Evolutionary conservation across 2,113 vertebrate genomes (phyloP).

Genomic region (Zosterops lateralis): DNA sequence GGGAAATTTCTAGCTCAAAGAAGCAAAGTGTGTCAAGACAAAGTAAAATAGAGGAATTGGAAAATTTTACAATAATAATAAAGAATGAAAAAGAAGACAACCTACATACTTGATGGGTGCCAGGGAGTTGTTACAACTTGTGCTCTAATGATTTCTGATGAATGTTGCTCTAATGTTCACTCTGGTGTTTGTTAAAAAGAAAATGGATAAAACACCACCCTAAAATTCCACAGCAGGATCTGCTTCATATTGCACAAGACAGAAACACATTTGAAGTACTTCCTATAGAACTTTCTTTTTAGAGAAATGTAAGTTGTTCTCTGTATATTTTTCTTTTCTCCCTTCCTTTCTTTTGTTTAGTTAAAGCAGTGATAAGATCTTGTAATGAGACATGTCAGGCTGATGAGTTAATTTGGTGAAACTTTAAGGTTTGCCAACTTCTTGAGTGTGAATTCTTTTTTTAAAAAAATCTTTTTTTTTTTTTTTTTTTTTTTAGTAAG

Average conservation of each 20-base stretch:
- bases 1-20: constrained; percentile 16
- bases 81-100: neutral
- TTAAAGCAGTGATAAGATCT: neutral
- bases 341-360: neutral
- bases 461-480: no score
- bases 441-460: neutral
- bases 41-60: constrained; percentile 31
- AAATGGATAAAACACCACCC: neutral
- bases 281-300: neutral
- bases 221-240: constrained; percentile 6
- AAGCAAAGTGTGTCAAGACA: neutral
- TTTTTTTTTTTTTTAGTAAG: neutral
- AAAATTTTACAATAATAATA: neutral
- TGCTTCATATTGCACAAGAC: neutral
- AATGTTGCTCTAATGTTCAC: constrained; percentile 33
- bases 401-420: constrained; percentile 25
- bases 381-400: neutral
- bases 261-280: neutral
- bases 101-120: neutral
- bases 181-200: constrained; percentile 17
- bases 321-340: neutral
- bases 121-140: constrained; percentile 35
- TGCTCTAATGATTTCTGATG: constrained; percentile 42
- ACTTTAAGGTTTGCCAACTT: neutral
- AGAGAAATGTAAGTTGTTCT: neutral